A percentile compares a stretch with the other conserved stretches of the same genome.
phyloP scores from a whole-genome alignment of 2,797 vertebrate genomes.

The Limosa lapponica region DNA sequence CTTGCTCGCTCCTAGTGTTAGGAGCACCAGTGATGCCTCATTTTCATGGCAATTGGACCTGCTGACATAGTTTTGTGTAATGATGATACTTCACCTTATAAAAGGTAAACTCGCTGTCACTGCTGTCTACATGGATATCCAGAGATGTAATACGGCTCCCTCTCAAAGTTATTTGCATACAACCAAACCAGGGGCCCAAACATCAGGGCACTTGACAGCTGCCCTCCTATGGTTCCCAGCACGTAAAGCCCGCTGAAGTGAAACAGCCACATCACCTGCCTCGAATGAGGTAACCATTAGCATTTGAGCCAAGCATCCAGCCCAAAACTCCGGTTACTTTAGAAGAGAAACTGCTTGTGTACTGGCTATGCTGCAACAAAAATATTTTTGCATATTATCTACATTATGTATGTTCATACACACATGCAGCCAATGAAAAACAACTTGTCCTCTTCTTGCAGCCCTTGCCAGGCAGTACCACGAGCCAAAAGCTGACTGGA shows the following conservation, averaged over 20 bases:
- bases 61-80: background rate
- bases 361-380: background rate
- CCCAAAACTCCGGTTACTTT: background rate
- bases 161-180: background rate
- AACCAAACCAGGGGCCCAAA: background rate
- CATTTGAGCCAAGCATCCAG: background rate
- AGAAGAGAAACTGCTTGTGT: background rate
- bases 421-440: background rate
- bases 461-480: background rate
- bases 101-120: fast-evolving
- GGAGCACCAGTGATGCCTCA: background rate
- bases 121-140: background rate
- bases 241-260: background rate
- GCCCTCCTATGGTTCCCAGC: background rate
- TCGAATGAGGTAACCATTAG: background rate
- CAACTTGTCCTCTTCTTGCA: background rate
- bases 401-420: background rate
- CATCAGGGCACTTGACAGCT: background rate
- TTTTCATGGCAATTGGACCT: background rate
- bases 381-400: background rate
- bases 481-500: background rate
- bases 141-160: background rate
- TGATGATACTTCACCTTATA: background rate
- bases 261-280: background rate
- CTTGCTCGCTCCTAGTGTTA: background rate